phyloP scores from a whole-genome alignment of 2,888 invertebrate genomes.

The Lumbricus terrestris region DNA sequence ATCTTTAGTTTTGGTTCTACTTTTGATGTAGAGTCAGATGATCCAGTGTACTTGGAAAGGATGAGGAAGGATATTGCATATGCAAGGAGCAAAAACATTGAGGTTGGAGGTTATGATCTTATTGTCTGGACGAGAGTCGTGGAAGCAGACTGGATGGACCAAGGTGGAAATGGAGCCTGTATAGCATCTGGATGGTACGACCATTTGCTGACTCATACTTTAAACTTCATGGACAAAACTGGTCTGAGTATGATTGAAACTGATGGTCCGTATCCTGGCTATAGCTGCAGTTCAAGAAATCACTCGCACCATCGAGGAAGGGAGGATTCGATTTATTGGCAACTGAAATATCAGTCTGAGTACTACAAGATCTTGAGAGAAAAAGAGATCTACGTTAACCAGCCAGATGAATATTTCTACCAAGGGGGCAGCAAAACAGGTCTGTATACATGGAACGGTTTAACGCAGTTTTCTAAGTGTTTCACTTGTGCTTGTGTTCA shows the following conservation, averaged over 20 bases:
- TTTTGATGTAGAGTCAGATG: slow-evolving; percentile 37
- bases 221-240: slow-evolving; percentile 36
- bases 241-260: slow-evolving; percentile 38
- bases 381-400: slow-evolving; percentile 38
- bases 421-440: slow-evolving; percentile 42
- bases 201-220: slow-evolving; percentile 27
- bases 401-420: slow-evolving; percentile 41
- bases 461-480: too few species aligned
- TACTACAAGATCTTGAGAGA: slow-evolving; percentile 29
- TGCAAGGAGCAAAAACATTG: slow-evolving; percentile 37
- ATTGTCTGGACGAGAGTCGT: slow-evolving; percentile 35
- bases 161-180: slow-evolving; percentile 27
- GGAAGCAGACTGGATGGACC: slow-evolving; percentile 31
- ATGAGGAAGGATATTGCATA: slow-evolving; percentile 33
- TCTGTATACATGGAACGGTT: slow-evolving; percentile 13
- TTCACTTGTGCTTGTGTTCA: background rate
- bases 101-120: slow-evolving; percentile 42
- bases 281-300: slow-evolving; percentile 34
- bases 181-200: slow-evolving; percentile 42
- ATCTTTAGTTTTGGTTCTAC: slow-evolving; percentile 41
- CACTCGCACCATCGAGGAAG: slow-evolving; percentile 36
- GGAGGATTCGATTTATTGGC: slow-evolving; percentile 38
- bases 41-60: slow-evolving; percentile 31
- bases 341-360: slow-evolving; percentile 31
- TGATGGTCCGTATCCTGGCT: slow-evolving; percentile 39